phyloP scores from a whole-genome alignment of 2,888 invertebrate genomes.

The Nomada fabriciana region DNA sequence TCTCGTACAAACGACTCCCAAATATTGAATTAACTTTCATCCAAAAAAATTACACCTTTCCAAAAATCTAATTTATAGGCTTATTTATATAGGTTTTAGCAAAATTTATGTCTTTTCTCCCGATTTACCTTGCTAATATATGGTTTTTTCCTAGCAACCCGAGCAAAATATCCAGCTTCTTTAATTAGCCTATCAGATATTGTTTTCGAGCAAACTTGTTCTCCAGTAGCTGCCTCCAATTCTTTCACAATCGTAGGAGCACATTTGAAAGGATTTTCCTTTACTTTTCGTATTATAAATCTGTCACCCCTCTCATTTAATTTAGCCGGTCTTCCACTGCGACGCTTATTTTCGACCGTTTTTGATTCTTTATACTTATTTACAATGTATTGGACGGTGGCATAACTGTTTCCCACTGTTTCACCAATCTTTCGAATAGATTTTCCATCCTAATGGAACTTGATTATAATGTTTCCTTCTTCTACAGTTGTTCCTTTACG shows the following conservation, averaged over 20 bases:
- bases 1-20: too few species aligned
- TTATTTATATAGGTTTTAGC: too few species aligned
- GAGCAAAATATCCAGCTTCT: conserved; percentile 15
- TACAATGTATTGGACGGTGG: not conserved
- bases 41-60: too few species aligned
- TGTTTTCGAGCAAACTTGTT: not conserved
- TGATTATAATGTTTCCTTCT: not conserved
- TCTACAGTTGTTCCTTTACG: not conserved
- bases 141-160: not conserved
- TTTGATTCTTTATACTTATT: conserved; percentile 11
- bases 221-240: not conserved
- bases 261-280: not conserved
- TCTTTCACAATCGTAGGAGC: not conserved
- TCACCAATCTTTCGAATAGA: not conserved
- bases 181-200: conserved; percentile 8
- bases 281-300: not conserved
- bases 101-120: too few species aligned
- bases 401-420: not conserved
- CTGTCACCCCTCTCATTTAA: not conserved
- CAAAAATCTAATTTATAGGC: too few species aligned
- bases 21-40: too few species aligned
- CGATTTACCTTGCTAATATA: too few species aligned
- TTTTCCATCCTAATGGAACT: not conserved
- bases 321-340: not conserved
- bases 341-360: not conserved